Base-by-base conservation (phyloP, 2,113 vertebrate genomes). In the Sander vitreus region DNA sequence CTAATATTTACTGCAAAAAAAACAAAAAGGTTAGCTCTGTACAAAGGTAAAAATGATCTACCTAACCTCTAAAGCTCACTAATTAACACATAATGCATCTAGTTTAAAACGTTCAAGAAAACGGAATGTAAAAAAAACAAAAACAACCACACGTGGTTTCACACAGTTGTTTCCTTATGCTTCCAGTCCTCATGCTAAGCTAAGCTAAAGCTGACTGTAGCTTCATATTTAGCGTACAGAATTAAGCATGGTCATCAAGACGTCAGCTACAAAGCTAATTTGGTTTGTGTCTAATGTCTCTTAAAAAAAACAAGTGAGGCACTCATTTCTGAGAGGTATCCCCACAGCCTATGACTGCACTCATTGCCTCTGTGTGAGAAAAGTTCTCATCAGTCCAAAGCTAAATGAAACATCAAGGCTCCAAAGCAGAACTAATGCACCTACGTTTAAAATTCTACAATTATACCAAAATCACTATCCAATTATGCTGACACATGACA, bases 371-470 rank as follows among this genome's bases (percentile, higher is more conserved):
- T 25, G 15, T 51, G 50, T 51, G 62, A 63, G 72, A 57, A 43
- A 57, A 43, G 33, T 54, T 78, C 55, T 55, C 76, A 74, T 80
- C 79, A 62, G 60, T 73, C 65, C 69, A 12, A 43, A 43, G 53
- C 64, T 82, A 91, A 84, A 81, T 84, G 81, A 86, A 83, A 81
- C 86, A 80, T 72, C 77, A 63, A 60, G 30, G 55, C 48, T 16
- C 71, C 76, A 58, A 80, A 33, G 73, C 85, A 75, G 68, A 74
- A 66, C 70, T 83, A 91, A 84, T 89, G 87, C 73, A 63, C 45
- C 67, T 19, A 59, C 66, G 64, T 83, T 80, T 69, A 83, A 83
- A 93, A 85, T 73, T 84, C 82, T 36, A 71, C 84, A 89, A 91
- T 91, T 89, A 90, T 55, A 69, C 73, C 63, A 73, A 80, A 75